Conservation (phyloP, 2,797 vertebrate species). For the Falco berigora region DNA sequence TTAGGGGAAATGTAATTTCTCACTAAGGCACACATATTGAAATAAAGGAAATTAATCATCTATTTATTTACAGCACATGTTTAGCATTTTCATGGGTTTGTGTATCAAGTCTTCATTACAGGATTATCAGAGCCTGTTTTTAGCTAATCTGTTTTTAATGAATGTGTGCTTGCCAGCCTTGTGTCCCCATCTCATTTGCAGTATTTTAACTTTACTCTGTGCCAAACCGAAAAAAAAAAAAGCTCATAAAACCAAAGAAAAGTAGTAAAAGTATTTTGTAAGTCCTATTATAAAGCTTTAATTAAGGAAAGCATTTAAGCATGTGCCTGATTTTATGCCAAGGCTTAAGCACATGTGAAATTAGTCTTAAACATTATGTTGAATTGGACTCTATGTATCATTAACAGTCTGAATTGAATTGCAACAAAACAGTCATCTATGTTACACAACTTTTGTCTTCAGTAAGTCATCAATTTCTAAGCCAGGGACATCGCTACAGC, state of each 20-base stretch:
- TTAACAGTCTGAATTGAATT: slow-evolving; percentile 24
- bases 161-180: not conserved
- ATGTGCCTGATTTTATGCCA: slow-evolving; percentile 24
- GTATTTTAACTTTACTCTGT: slow-evolving; percentile 3
- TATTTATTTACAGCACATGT: slow-evolving; percentile 54
- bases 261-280: slow-evolving; percentile 19
- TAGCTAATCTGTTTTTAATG: slow-evolving; percentile 57
- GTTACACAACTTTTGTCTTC: not conserved
- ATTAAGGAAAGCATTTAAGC: slow-evolving; percentile 50
- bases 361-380: slow-evolving; percentile 28
- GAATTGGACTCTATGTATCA: slow-evolving; percentile 14
- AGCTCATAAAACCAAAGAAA: not conserved
- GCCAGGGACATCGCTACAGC: not conserved
- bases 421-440: not conserved
- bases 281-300: slow-evolving; percentile 15
- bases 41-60: slow-evolving; percentile 44
- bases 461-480: not conserved
- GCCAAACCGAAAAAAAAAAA: not conserved
- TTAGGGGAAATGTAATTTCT: slow-evolving; percentile 19
- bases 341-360: slow-evolving; percentile 43
- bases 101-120: slow-evolving; percentile 40
- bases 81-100: slow-evolving; percentile 33
- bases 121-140: slow-evolving; percentile 35
- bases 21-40: not conserved
- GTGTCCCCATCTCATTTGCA: slow-evolving; percentile 9